Conservation (phyloP, 2,797 vertebrate genomes). For the Bufotes viridis region DNA sequence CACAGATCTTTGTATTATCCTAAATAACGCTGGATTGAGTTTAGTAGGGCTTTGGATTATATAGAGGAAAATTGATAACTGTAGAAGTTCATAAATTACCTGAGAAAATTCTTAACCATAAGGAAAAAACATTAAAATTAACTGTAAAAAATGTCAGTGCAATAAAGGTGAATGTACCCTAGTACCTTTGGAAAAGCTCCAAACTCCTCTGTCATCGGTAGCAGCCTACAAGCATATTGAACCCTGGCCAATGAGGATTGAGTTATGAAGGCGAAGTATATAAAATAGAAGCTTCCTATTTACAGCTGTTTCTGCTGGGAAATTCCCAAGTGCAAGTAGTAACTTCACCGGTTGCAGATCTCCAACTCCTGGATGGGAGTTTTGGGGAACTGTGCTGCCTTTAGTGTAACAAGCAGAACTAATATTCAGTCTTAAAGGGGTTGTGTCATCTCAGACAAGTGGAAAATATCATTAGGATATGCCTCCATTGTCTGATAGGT, state of each 20-base stretch:
- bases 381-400: slow-evolving; percentile 49
- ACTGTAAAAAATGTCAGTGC: slow-evolving; percentile 1
- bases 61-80: neutral
- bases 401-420: neutral
- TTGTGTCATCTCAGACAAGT: too few species aligned
- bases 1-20: too few species aligned
- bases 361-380: slow-evolving; percentile 54
- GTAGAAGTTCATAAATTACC: neutral
- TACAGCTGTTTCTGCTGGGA: slow-evolving; percentile 70
- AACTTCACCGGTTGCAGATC: slow-evolving; percentile 61
- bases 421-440: neutral
- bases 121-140: neutral
- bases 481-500: too few species aligned
- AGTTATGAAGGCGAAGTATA: slow-evolving; percentile 34
- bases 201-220: slow-evolving; percentile 32
- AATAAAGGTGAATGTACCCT: slow-evolving; percentile 22
- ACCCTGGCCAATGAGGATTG: slow-evolving; percentile 40
- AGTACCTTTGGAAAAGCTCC: slow-evolving; percentile 25
- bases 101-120: neutral
- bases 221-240: slow-evolving; percentile 51
- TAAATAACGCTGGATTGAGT: too few species aligned
- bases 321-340: slow-evolving; percentile 71
- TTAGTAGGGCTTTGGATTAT: too few species aligned
- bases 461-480: too few species aligned
- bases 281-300: slow-evolving; percentile 54